Base-by-base conservation (phyloP, 2,888 invertebrate species). In the Polydrusus cervinus region DNA sequence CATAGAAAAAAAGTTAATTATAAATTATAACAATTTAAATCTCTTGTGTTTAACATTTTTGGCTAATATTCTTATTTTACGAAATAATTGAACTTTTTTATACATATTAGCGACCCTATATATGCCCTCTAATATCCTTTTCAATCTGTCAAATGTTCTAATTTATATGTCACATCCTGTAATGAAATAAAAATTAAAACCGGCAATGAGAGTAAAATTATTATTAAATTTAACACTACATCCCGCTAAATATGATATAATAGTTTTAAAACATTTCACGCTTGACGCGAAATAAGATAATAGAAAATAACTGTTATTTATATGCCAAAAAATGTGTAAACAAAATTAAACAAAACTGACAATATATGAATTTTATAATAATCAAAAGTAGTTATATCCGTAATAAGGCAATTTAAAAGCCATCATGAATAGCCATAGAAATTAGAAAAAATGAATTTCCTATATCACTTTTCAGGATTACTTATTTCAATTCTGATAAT, bases 261-360 rank as follows among this genome's bases (percentile, higher is more conserved):
- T 60, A 38, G 57, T 40, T 60, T 14, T 38, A 60, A 60, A 60
- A 60, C 16, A 38, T 60, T 60, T 60, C 38, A 60, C 57, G 57
- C 11, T 60, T 38, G 38, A 16, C 38, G 34, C n/a, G n/a, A 18
- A 60, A 60, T 38, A 38, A 38, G 18, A 60, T 60, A 38, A 60
- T 60, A 60, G 38, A 18, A 60, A 60, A 60, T 60, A 60, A 18
- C 38, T 40, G 57, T 60, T 38, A 60, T 60, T 43, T 60, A 60
- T 55, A 38, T 14, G 2, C 11, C 38, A 18, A 60, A 38, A 38
- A 60, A 38, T 38, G 30, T 53, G 53, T 30, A 53, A 53, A 53
- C 53, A 53, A 30, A 53, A 53, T 60, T 38, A 60, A 38, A 60
- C 57, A 60, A 60, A 60, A 60, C 57, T 16, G 7, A 60, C 57